A percentile compares a stretch with the other conserved stretches of the same genome.
phyloP scores from a whole-genome alignment of 2,113 vertebrate genomes.

The Sturnus vulgaris region DNA sequence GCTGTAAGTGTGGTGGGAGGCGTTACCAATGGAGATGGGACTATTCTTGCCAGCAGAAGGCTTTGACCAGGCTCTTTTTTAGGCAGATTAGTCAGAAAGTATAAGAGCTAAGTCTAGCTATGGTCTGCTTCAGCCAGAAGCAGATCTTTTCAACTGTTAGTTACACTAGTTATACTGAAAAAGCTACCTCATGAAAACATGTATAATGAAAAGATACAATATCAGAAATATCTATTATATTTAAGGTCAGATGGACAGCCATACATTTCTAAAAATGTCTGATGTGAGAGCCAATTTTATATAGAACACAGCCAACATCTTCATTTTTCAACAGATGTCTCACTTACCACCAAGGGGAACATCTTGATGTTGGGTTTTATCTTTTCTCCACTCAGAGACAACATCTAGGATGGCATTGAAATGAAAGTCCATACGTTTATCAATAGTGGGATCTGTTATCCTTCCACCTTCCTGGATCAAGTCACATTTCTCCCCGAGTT shows the following conservation, averaged over 20 bases:
- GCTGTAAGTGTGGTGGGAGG: background rate
- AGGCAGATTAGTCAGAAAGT: background rate
- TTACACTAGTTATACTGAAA: background rate
- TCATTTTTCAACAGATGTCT: background rate
- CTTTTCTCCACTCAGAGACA: constrained; percentile 97
- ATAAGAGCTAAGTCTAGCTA: background rate
- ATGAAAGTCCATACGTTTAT: constrained; percentile 99
- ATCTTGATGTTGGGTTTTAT: constrained; percentile 93
- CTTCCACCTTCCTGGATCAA: constrained; percentile 94
- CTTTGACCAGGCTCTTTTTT: background rate
- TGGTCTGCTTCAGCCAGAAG: background rate
- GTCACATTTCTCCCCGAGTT: constrained; percentile 91
- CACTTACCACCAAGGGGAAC: constrained; percentile 88
- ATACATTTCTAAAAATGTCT: background rate
- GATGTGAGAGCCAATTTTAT: background rate
- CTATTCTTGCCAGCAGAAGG: background rate
- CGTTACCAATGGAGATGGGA: background rate
- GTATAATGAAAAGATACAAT: background rate
- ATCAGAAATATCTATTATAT: background rate
- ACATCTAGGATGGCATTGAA: constrained; percentile 98
- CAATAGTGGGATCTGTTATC: constrained; percentile 88
- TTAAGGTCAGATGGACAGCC: background rate
- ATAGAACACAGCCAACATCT: background rate
- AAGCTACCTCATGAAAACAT: background rate
- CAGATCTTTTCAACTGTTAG: background rate